phyloP scores from a whole-genome alignment of 1,140 invertebrate species.

The Luehdorfia chinensis region DNA sequence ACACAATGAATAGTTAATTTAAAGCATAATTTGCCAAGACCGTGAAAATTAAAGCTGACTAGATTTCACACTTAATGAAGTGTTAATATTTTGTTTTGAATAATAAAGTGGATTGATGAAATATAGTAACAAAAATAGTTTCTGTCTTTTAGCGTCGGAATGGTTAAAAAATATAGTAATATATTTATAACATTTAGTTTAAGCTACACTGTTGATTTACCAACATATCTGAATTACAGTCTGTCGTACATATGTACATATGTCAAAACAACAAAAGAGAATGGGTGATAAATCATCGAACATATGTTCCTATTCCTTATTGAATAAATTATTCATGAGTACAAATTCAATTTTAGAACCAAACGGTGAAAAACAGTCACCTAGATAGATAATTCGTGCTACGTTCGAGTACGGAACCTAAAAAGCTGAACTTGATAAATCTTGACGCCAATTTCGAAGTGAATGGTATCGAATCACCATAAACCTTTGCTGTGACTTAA shows the following conservation, averaged over 20 bases:
- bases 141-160: no score
- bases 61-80: no score
- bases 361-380: constrained; percentile 12
- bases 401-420: constrained; percentile 32
- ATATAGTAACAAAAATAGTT: no score
- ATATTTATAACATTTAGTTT: no score
- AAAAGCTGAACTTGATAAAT: constrained; percentile 41
- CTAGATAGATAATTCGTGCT: constrained; percentile 39
- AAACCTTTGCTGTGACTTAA: constrained; percentile 60
- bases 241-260: no score
- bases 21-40: no score
- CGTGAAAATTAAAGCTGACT: no score
- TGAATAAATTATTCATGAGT: constrained; percentile 11
- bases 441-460: constrained; percentile 64
- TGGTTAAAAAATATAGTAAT: no score
- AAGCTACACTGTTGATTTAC: no score
- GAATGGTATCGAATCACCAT: constrained; percentile 74
- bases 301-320: constrained; percentile 2
- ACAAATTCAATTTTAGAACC: constrained; percentile 8
- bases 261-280: constrained; percentile 1
- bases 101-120: no score
- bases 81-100: no score
- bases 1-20: background rate
- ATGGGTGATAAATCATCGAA: background rate
- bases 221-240: no score